These are phyloP conservation scores for Pseudopipra pipra DNA, from an alignment of 2,113 vertebrate species.

Conservation along the genomic window DNA sequence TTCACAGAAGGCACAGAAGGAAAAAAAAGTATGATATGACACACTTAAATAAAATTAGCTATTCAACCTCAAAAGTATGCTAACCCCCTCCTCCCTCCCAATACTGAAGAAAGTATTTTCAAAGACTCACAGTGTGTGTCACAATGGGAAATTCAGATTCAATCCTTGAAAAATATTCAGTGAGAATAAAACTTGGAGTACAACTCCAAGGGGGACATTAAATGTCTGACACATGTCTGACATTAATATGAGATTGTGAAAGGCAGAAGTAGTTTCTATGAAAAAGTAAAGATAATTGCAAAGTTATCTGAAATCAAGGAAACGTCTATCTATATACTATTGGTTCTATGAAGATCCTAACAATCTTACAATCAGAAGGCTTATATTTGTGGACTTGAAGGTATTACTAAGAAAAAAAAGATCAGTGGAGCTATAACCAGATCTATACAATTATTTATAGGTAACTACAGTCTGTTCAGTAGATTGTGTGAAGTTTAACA, in stretches of 20 bases:
- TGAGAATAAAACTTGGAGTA: background rate
- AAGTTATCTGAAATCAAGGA: background rate
- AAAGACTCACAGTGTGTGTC: background rate
- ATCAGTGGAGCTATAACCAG: background rate
- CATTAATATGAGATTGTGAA: background rate
- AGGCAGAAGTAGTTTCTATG: accelerated
- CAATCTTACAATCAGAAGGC: background rate
- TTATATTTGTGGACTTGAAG: background rate
- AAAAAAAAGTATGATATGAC: background rate
- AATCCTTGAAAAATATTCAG: background rate
- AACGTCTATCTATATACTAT: background rate
- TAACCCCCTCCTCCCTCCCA: background rate
- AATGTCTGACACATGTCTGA: background rate
- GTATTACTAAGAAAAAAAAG: background rate
- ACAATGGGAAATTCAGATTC: background rate
- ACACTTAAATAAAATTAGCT: background rate
- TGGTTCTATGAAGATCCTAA: background rate
- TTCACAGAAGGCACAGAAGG: background rate
- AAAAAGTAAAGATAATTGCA: background rate
- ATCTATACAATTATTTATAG: background rate
- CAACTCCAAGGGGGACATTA: background rate
- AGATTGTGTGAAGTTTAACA: background rate
- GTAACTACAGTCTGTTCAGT: background rate
- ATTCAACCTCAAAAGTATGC: background rate
- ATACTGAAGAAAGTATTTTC: background rate